Evolutionary conservation across 2,113 vertebrate species (phyloP).

Genomic region (Chunga burmeisteri): DNA sequence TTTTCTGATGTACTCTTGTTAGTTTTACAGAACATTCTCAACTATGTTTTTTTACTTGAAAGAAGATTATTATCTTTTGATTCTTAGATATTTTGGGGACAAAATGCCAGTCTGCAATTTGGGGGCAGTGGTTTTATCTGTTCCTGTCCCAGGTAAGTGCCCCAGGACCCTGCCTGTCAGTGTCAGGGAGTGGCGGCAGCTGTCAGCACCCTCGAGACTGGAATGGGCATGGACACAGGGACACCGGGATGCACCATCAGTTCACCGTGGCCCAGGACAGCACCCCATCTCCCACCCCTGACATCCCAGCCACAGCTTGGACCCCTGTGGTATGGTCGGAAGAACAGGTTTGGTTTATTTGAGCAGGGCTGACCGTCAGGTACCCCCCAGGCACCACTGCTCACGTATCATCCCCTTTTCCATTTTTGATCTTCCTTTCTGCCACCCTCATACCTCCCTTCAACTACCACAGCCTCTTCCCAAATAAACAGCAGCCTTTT

Average conservation of each 20-base stretch:
- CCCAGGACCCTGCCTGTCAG: background rate
- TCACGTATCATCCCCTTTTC: background rate
- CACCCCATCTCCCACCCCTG: rapidly evolving
- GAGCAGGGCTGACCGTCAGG: background rate
- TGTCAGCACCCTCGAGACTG: background rate
- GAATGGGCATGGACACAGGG: background rate
- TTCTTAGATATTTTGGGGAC: background rate
- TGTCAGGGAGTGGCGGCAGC: background rate
- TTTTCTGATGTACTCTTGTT: background rate
- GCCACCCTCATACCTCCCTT: background rate
- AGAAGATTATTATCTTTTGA: background rate
- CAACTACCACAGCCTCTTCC: background rate
- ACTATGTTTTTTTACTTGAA: background rate
- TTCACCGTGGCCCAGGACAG: background rate
- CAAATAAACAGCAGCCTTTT: background rate
- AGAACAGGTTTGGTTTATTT: background rate
- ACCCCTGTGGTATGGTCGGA: background rate
- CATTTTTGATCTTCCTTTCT: background rate
- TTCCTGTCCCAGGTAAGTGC: background rate
- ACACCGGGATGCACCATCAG: background rate
- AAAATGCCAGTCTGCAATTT: background rate
- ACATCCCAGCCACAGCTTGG: background rate
- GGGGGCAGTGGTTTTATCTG: rapidly evolving
- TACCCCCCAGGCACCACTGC: background rate
- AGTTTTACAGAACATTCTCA: background rate